A percentile compares a stretch with the other conserved stretches of the same genome.
Conservation (phyloP, 2,797 vertebrate genomes). For the Chiropotes sagulatus region DNA sequence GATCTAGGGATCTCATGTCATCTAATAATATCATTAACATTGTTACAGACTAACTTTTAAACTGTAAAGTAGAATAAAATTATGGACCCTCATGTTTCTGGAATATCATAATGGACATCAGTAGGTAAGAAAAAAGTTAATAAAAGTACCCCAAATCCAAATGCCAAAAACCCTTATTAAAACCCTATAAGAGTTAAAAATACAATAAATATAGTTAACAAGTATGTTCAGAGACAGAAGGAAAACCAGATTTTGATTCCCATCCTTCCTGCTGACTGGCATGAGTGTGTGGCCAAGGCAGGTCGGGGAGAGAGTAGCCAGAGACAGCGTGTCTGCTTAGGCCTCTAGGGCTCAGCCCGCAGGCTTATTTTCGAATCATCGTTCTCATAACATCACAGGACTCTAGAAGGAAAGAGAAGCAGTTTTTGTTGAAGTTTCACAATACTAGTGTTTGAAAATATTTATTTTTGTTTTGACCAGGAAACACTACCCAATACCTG, state of each 20-base stretch:
- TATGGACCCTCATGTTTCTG: neutral
- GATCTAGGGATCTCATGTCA: neutral
- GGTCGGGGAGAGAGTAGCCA: neutral
- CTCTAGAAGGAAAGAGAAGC: neutral
- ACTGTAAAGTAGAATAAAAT: neutral
- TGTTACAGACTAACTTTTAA: neutral
- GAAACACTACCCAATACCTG: neutral
- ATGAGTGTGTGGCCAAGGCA: rapidly evolving
- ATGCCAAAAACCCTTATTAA: neutral
- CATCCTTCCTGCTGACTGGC: neutral
- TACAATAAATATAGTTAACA: neutral
- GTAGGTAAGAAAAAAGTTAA: neutral
- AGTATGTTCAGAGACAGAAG: neutral
- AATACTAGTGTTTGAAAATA: neutral
- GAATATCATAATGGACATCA: neutral
- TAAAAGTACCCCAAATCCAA: neutral
- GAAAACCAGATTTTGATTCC: too few species aligned
- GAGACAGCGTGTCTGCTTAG: rapidly evolving
- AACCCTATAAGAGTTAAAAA: neutral
- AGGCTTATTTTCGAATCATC: neutral
- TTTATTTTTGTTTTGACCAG: neutral
- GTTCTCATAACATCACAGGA: neutral
- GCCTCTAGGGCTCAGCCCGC: neutral
- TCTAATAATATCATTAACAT: neutral
- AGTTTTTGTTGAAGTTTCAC: neutral